Conservation (phyloP, 2,113 vertebrate species). For the Indicator indicator region DNA sequence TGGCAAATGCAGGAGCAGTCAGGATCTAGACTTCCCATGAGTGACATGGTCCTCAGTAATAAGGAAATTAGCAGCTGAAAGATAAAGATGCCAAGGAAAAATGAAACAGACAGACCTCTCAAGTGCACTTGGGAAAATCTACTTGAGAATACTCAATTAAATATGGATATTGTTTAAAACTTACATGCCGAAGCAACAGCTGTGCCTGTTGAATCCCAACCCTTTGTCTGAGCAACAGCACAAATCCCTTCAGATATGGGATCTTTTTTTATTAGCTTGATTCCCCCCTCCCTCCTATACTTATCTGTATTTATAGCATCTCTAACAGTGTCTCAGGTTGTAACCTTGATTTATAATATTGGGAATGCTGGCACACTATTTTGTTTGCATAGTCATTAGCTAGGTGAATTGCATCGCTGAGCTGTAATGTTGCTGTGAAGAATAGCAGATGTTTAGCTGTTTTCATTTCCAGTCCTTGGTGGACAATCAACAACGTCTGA, state of each 20-base stretch:
- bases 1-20: background rate
- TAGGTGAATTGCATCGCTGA: background rate
- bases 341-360: conserved; percentile 40
- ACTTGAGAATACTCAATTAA: background rate
- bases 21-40: background rate
- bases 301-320: conserved; percentile 29
- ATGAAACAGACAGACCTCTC: background rate
- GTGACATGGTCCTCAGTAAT: background rate
- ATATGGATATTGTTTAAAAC: conserved; percentile 28
- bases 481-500: conserved; percentile 32
- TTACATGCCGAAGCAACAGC: background rate
- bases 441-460: conserved; percentile 61
- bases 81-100: background rate
- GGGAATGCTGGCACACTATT: background rate
- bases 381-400: background rate
- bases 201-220: conserved; percentile 14
- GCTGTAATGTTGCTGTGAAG: conserved; percentile 12
- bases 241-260: conserved; percentile 8
- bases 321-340: conserved; percentile 21
- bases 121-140: background rate
- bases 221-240: conserved; percentile 40
- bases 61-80: background rate
- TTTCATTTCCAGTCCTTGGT: conserved; percentile 27
- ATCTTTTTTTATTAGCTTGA: background rate
- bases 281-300: background rate